Base-by-base conservation (phyloP, 2,113 vertebrate genomes). In the Salvelinus alpinus region DNA sequence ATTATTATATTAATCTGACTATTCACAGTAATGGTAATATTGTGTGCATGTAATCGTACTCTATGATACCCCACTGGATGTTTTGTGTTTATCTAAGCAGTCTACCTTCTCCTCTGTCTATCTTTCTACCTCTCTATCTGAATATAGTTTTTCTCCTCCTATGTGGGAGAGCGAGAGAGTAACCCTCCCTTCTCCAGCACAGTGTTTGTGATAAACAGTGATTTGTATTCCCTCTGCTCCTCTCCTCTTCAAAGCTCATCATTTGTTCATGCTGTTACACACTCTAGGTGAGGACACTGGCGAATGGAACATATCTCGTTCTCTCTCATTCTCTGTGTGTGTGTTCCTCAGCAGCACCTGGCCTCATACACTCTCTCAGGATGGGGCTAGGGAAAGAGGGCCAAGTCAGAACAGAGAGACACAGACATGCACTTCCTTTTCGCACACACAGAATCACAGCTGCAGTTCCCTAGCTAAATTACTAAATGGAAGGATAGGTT, bases 201-300 rank as follows among this genome's bases (percentile, higher is more conserved):
- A 60, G 64, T 71, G 64, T 73, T 68, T 77, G 57, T 69, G 29
- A 27, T 86, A 89, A 92, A 91, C 85, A 89, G 84, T 81, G n/a
- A 91, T 93, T 92, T 89, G 85, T 93, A 87, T 92, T 92, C 91
- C 65, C 80, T 70, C 34, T 83, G 74, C 84, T 85, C 66, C 84
- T 84, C 79, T 88, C 81, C 82, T 89, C 84, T 86, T 92, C 86
- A 90, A 84, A 92, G 90, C 82, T 80, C 86, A 76, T 91, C 78
- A 82, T 92, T 91, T 91, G 84, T 88, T 90, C 84, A 48, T 71
- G 54, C 7, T 83, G 88, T 75, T 84, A 74, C 83, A 70, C 65
- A 18, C 72, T 85, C 85, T 82, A 71, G 74, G 38, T 44, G 16
- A 29, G 69, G 73, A 68, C 57, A 29, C 77, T 82, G 64, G 64